Percentiles rank a stretch among this genome's conserved stretches.
These are phyloP conservation scores for Porites rus DNA, from an alignment of 92 coral and sea anemone species.

Conservation along the genomic window DNA sequence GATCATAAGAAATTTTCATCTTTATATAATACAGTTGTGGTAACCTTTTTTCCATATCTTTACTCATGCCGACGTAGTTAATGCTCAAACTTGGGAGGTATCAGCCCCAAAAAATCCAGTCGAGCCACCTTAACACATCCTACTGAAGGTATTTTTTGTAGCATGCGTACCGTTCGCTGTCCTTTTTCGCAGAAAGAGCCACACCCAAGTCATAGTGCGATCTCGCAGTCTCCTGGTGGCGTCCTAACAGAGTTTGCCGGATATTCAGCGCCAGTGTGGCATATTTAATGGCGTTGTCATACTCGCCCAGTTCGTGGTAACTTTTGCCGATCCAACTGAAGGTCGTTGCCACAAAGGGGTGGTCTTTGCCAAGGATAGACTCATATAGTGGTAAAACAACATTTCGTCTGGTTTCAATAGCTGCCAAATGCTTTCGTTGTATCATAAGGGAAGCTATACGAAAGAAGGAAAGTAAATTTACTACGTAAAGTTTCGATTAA, in stretches of 20 bases:
- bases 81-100: too few relatives aligned
- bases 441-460: slow-evolving; percentile 6
- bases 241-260: slow-evolving; percentile 26
- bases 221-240: slow-evolving; percentile 33
- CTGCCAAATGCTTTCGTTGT: neutral
- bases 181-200: slow-evolving; percentile 19
- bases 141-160: too few relatives aligned
- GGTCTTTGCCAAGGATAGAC: slow-evolving; percentile 17
- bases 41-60: too few relatives aligned
- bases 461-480: neutral
- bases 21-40: too few relatives aligned
- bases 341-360: slow-evolving; percentile 52
- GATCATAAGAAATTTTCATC: too few relatives aligned
- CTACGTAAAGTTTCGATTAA: neutral
- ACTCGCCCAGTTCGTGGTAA: slow-evolving; percentile 36
- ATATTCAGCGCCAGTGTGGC: slow-evolving; percentile 5
- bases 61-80: too few relatives aligned
- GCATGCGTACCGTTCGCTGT: neutral
- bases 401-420: slow-evolving; percentile 21
- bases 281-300: slow-evolving; percentile 43
- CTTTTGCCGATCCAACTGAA: slow-evolving; percentile 38
- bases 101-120: too few relatives aligned
- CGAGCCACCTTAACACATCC: too few relatives aligned
- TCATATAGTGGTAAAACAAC: slow-evolving; percentile 24
- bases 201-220: slow-evolving; percentile 45